These are phyloP conservation scores for Atrina japonica DNA, from an alignment of 2,888 invertebrate genomes.

Conservation along the genomic window DNA sequence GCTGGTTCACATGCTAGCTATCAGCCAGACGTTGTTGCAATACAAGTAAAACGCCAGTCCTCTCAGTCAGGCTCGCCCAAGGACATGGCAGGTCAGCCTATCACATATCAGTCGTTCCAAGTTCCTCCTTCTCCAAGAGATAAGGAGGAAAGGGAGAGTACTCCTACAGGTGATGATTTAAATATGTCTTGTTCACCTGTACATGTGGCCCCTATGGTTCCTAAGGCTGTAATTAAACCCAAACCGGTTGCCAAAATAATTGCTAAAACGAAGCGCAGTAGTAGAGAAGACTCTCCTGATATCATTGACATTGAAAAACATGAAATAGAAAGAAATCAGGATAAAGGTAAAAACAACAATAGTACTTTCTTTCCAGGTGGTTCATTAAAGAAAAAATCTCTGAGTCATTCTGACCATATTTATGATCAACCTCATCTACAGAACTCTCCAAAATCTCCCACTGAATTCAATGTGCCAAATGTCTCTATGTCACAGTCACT, in stretches of 20 bases:
- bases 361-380: slow-evolving; percentile 26
- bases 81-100: slow-evolving; percentile 57
- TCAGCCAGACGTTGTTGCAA: slow-evolving; percentile 81
- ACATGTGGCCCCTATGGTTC: slow-evolving; percentile 85
- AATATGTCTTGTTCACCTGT: slow-evolving; percentile 48
- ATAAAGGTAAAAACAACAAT: slow-evolving; percentile 59
- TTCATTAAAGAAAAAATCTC: slow-evolving; percentile 8
- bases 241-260: slow-evolving; percentile 76
- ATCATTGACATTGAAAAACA: slow-evolving; percentile 69
- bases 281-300: slow-evolving; percentile 71
- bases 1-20: slow-evolving; percentile 58
- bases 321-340: slow-evolving; percentile 65
- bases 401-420: slow-evolving; percentile 60
- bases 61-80: slow-evolving; percentile 57
- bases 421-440: slow-evolving; percentile 69
- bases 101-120: slow-evolving; percentile 83
- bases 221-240: slow-evolving; percentile 89
- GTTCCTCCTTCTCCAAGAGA: slow-evolving; percentile 82
- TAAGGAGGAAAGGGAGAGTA: slow-evolving; percentile 59
- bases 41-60: slow-evolving; percentile 75
- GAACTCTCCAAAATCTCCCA: slow-evolving; percentile 53
- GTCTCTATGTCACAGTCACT: slow-evolving; percentile 44
- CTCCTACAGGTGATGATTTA: slow-evolving; percentile 63
- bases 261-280: slow-evolving; percentile 71
- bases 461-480: slow-evolving; percentile 45